Evolutionary conservation across 2,888 invertebrate genomes (phyloP).

Genomic region (Drosophila nr. fundita): DNA sequence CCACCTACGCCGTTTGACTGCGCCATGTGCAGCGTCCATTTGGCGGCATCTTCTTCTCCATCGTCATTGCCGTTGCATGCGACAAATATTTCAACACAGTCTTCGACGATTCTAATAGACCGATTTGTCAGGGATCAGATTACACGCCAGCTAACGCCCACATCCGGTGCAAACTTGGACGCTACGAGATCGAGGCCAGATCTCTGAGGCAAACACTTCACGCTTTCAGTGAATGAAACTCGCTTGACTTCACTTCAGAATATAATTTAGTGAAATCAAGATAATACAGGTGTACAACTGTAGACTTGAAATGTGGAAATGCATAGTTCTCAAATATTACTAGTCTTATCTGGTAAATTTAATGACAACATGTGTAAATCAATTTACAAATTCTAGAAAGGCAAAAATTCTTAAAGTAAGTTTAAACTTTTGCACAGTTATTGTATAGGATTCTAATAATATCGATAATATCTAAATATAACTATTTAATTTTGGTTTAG

Average conservation of each 20-base stretch:
- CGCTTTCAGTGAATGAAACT: constrained; percentile 46
- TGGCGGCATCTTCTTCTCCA: constrained; percentile 48
- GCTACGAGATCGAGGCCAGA: constrained; percentile 18
- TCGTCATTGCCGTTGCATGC: constrained; percentile 62
- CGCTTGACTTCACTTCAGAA: constrained; percentile 35
- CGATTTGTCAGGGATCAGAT: constrained; percentile 84
- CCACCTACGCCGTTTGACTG: constrained; percentile 63
- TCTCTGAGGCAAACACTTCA: constrained; percentile 13
- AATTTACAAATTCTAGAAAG: background rate
- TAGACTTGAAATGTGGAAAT: background rate
- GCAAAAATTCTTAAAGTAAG: background rate
- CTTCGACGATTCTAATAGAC: constrained; percentile 83
- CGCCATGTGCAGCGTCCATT: constrained; percentile 50
- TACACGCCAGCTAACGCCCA: constrained; percentile 83
- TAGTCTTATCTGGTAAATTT: background rate
- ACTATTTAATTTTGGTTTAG: background rate
- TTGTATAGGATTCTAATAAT: background rate
- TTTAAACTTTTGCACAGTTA: background rate
- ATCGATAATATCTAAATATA: background rate
- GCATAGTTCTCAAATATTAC: background rate
- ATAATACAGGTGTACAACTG: constrained; percentile 19
- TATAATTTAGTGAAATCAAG: constrained; percentile 8
- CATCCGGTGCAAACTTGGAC: constrained; percentile 75
- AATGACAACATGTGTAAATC: background rate
- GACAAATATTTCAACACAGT: constrained; percentile 83